Evolutionary conservation across 2,113 vertebrate species (phyloP), one percentile per base, ranked within the genome.

Genomic region (Eubucco bourcierii): DNA sequence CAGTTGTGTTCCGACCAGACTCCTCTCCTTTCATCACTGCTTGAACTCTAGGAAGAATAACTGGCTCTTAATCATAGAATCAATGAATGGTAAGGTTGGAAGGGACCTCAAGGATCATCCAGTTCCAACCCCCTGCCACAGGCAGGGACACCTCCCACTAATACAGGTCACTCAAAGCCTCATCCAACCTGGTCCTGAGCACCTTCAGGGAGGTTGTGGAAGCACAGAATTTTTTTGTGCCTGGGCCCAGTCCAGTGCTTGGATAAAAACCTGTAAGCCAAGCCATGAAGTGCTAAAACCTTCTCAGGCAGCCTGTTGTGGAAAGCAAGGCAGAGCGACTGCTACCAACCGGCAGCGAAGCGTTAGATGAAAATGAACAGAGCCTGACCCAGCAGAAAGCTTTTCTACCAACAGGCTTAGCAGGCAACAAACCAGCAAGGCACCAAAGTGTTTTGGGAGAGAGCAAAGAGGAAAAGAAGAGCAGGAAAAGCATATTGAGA

Each of bases 401-500:
- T 64, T 87, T 92, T 46, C 81, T 64, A n/a, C 31, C 33, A 44
- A 37, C 39, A 95, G 53, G 77, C 61, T 78, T 68, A 89, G 39
- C 31, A 90, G 75, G 21, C 31, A 89, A 56, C 67, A 89, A 87
- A 92, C 53, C 33, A 92, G 64, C 52, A 87, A 88, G 52, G 46
- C 82, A 94, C 85, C 68, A 86, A 77, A 95, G 68, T 37, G 65
- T 88, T 83, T 56, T 37, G 33, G 39, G 47, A 93, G 31, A 93
- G 37, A 60, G 53, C 17, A 70, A 73, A 89, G 41, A 7, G 21
- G 14, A 76, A 90, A 77, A 81, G 87, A 89, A 92, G 53, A 31
- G 89, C 7, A 93, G 44, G 33, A 31, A 66, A 88, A 66, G 17
- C 19, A 25, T 15, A 59, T 39, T 47, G 31, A 90, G 29, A 90